These are phyloP conservation scores for Pseudomugil tenellus DNA, from an alignment of 2,797 vertebrate genomes.

Conservation along the genomic window DNA sequence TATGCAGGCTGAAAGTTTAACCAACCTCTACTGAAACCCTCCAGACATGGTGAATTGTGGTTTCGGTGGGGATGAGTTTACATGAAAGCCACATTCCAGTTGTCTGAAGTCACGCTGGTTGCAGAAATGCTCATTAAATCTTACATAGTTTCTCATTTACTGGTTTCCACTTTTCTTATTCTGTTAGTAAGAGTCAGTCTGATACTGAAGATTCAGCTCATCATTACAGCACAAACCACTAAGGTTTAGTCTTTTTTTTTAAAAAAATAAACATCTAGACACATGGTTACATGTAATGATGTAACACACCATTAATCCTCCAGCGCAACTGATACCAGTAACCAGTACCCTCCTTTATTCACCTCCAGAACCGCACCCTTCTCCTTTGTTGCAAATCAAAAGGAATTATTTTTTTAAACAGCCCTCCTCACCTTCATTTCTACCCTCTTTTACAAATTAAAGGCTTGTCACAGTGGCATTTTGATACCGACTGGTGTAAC, in stretches of 20 bases:
- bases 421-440: slow-evolving; percentile 6
- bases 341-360: slow-evolving; percentile 69
- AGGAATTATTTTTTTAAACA: slow-evolving; percentile 70
- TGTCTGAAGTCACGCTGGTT: slow-evolving; percentile 56
- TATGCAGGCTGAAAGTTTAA: background rate
- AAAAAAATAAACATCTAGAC: slow-evolving; percentile 24
- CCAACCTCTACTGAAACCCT: background rate
- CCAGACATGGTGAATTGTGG: slow-evolving; percentile 14
- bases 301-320: slow-evolving; percentile 16
- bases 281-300: slow-evolving; percentile 22
- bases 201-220: slow-evolving; percentile 11
- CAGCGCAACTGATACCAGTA: slow-evolving; percentile 61
- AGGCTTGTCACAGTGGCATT: slow-evolving; percentile 57
- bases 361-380: slow-evolving; percentile 44
- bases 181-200: slow-evolving; percentile 18
- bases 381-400: slow-evolving; percentile 53
- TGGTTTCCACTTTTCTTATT: slow-evolving; percentile 3
- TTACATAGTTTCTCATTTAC: slow-evolving; percentile 12
- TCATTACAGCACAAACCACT: background rate
- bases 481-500: slow-evolving; percentile 46
- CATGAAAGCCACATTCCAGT: slow-evolving; percentile 45
- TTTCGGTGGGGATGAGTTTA: slow-evolving; percentile 11
- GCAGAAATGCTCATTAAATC: slow-evolving; percentile 48
- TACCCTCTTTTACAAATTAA: slow-evolving; percentile 42
- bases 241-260: too few species aligned